A percentile compares a stretch with the other conserved stretches of the same genome.
Evolutionary conservation across 2,797 vertebrate genomes (phyloP).

Genomic region (Phaenicophaeus curvirostris): DNA sequence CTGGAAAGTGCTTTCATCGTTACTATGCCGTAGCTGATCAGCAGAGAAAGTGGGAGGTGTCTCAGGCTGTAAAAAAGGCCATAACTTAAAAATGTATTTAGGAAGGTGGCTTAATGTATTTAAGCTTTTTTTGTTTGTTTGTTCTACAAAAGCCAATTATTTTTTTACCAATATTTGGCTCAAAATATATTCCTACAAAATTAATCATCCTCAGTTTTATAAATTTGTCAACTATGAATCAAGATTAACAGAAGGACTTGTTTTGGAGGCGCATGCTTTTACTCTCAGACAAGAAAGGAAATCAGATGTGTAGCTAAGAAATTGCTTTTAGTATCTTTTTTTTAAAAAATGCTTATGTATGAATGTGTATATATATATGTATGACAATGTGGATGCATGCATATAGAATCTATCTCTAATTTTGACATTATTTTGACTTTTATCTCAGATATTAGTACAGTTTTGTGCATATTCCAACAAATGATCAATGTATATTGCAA

Average conservation of each 20-base stretch:
- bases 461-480: not conserved
- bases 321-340: not conserved
- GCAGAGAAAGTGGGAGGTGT: not conserved
- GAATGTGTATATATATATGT: not conserved
- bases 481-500: not conserved
- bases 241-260: not conserved
- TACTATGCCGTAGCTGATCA: not conserved
- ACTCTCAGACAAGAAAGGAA: not conserved
- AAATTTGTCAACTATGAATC: not conserved
- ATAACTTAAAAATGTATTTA: not conserved
- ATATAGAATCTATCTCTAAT: not conserved
- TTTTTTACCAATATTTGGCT: not conserved
- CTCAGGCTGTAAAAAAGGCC: not conserved
- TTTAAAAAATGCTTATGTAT: not conserved
- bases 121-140: not conserved
- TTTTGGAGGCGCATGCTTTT: not conserved
- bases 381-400: not conserved
- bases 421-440: not conserved
- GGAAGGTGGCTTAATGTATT: not conserved
- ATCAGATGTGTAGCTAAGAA: not conserved
- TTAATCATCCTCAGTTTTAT: not conserved
- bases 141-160: not conserved
- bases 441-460: not conserved
- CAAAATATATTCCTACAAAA: not conserved
- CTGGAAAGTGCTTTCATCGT: not conserved